phyloP scores from a whole-genome alignment of 64 coral and sea anemone genomes.

The Platygyra sinensis region DNA sequence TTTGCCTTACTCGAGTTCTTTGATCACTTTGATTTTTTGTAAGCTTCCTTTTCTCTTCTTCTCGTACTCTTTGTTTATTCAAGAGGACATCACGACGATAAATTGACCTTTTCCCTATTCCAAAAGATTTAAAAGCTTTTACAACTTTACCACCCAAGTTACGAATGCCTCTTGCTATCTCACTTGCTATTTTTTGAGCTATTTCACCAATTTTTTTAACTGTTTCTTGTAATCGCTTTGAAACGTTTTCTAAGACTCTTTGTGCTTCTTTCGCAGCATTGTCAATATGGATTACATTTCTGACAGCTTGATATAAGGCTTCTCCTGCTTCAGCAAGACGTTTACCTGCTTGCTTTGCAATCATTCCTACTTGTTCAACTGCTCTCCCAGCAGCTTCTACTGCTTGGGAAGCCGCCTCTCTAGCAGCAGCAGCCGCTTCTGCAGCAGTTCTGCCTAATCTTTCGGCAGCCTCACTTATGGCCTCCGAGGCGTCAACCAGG shows the following conservation, averaged over 20 bases:
- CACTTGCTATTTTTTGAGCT: slow-evolving; percentile 41
- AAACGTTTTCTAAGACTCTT: slow-evolving; percentile 29
- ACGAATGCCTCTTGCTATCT: slow-evolving; percentile 61
- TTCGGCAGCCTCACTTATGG: too few relatives aligned
- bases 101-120: slow-evolving; percentile 46
- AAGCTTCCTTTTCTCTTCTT: slow-evolving; percentile 16
- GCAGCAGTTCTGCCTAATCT: neutral
- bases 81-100: slow-evolving; percentile 38
- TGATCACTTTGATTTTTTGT: slow-evolving; percentile 46
- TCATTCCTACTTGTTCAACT: slow-evolving; percentile 1
- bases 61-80: neutral
- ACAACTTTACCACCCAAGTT: slow-evolving; percentile 56
- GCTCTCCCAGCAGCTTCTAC: slow-evolving; percentile 21
- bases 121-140: slow-evolving; percentile 42
- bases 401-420: slow-evolving; percentile 43
- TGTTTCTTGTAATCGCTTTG: slow-evolving; percentile 14
- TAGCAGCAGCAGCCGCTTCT: slow-evolving; percentile 37
- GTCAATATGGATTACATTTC: slow-evolving; percentile 43
- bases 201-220: slow-evolving; percentile 26
- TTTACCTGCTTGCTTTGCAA: slow-evolving; percentile 17
- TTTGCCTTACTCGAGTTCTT: slow-evolving; percentile 31
- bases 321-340: slow-evolving; percentile 20
- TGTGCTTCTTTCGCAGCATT: slow-evolving; percentile 46
- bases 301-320: neutral
- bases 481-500: too few relatives aligned